Percentiles rank a stretch among this genome's conserved stretches.
These are phyloP conservation scores for Dasyurus viverrinus DNA, from an alignment of 2,113 vertebrate genomes.

Conservation along the genomic window DNA sequence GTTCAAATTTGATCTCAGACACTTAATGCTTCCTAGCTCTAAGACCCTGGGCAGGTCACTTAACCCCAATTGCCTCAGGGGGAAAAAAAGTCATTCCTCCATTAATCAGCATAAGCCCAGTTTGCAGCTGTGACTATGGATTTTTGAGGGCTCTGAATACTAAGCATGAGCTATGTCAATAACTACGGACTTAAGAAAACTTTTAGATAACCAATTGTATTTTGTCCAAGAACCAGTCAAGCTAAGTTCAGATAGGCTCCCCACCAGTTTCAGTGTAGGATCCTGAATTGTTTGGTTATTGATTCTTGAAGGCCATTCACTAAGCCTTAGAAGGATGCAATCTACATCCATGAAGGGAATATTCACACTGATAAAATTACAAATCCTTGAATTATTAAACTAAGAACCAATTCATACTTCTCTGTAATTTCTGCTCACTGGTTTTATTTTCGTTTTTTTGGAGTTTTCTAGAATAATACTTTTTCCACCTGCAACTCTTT, in stretches of 20 bases:
- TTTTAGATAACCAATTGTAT: background rate
- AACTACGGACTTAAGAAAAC: background rate
- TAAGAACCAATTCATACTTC: background rate
- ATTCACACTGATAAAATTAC: background rate
- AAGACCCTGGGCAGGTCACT: too few relatives aligned
- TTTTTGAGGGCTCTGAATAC: background rate
- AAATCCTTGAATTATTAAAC: background rate
- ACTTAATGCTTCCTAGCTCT: too few relatives aligned
- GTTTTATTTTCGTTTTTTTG: background rate
- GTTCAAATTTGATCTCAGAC: too few relatives aligned
- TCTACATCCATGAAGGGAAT: background rate
- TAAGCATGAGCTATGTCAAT: background rate
- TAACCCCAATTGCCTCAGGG: too few relatives aligned
- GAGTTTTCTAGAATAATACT: background rate
- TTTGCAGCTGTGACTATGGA: background rate
- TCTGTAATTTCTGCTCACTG: background rate
- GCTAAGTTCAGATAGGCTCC: background rate
- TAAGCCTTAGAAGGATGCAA: background rate
- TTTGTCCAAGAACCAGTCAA: background rate
- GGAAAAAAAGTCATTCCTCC: background rate
- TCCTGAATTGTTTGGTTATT: background rate
- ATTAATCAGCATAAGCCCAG: too few relatives aligned
- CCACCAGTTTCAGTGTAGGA: background rate
- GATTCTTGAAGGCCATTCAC: background rate
- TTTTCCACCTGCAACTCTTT: background rate